Evolutionary conservation across 2,113 vertebrate genomes (phyloP).

Genomic region (Alces alces): DNA sequence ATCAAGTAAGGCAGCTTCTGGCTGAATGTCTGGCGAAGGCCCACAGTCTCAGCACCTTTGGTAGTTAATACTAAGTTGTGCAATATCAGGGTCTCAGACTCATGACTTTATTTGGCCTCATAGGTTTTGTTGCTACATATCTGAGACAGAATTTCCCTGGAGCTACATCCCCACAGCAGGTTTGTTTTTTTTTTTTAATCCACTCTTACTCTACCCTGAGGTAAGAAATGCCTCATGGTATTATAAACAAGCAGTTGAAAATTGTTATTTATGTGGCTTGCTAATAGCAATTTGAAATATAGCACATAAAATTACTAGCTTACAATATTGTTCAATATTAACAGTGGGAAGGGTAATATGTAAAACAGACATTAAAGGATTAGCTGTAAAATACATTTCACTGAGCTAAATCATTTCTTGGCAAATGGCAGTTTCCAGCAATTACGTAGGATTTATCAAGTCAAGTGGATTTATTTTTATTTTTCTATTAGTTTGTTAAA

Average conservation of each 20-base stretch:
- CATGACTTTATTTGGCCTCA: background rate
- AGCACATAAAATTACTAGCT: conserved; percentile 59
- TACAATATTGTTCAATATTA: conserved; percentile 65
- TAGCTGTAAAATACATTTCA: conserved; percentile 67
- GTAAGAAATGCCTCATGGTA: conserved; percentile 41
- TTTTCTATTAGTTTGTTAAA: conserved; percentile 68
- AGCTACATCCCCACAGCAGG: background rate
- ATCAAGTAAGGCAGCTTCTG: background rate
- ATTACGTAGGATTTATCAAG: conserved; percentile 66
- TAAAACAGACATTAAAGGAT: conserved; percentile 77
- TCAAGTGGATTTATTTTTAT: conserved; percentile 63
- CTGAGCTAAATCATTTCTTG: conserved; percentile 63
- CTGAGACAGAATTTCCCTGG: background rate
- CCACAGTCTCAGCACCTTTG: background rate
- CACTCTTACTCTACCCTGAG: conserved; percentile 28
- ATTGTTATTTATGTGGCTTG: conserved; percentile 64
- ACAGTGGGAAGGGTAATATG: conserved; percentile 58
- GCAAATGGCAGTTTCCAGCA: conserved; percentile 50
- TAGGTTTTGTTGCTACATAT: background rate
- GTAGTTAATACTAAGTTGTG: background rate
- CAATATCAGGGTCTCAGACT: background rate
- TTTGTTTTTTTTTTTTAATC: conserved; percentile 30
- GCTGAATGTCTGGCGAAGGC: background rate
- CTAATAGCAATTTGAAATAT: conserved; percentile 68
- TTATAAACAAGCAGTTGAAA: conserved; percentile 45